phyloP scores from a whole-genome alignment of 2,888 invertebrate genomes.

The Spialia ferax region DNA sequence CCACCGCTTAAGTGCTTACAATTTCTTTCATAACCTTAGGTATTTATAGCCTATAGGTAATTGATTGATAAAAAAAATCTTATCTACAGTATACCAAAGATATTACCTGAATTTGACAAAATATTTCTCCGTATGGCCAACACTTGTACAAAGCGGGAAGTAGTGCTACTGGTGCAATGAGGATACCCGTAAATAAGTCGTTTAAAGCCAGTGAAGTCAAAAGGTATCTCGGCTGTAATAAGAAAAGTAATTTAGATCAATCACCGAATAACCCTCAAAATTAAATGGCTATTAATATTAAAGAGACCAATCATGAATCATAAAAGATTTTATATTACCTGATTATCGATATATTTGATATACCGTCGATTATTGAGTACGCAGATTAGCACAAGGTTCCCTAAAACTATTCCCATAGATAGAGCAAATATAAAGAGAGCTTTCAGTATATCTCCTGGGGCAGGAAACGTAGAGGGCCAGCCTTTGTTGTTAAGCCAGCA shows the following conservation, averaged over 20 bases:
- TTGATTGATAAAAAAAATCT: too few species aligned
- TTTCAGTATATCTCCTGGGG: constrained; percentile 91
- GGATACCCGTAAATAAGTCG: constrained; percentile 94
- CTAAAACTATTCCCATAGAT: constrained; percentile 92
- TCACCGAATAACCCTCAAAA: too few species aligned
- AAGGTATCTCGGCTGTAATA: constrained; percentile 92
- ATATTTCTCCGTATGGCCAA: constrained; percentile 96
- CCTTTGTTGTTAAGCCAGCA: constrained; percentile 91
- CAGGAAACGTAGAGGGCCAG: constrained; percentile 88
- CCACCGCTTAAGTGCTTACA: background rate
- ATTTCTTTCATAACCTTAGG: background rate
- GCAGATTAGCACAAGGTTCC: constrained; percentile 93
- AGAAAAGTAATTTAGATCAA: constrained; percentile 41
- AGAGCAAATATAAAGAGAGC: constrained; percentile 92
- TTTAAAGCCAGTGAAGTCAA: constrained; percentile 95
- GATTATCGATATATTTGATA: constrained; percentile 94
- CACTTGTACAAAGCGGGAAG: constrained; percentile 94
- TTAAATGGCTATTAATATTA: too few species aligned
- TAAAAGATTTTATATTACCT: constrained; percentile 87
- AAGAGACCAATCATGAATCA: background rate
- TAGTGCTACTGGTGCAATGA: constrained; percentile 95
- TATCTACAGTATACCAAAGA: too few species aligned
- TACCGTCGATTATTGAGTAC: constrained; percentile 94
- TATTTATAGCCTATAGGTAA: too few species aligned
- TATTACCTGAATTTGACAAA: constrained; percentile 97